Base-by-base conservation (phyloP, 2,113 vertebrate genomes). In the Aramus guarauna region DNA sequence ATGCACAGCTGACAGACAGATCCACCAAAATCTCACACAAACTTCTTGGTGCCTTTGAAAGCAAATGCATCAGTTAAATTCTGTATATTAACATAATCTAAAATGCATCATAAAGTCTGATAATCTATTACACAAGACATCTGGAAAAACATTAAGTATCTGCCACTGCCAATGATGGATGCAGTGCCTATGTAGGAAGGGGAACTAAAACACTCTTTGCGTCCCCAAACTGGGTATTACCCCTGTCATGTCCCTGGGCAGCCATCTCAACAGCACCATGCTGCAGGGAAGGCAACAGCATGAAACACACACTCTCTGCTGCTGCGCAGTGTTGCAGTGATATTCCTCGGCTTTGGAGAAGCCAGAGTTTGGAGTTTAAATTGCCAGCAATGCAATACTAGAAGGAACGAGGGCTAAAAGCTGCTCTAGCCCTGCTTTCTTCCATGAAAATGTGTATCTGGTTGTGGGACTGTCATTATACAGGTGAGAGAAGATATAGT, bases 1-100 rank as follows among this genome's bases (percentile, higher is more conserved):
- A 76, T 11, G 30, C 48, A 55, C 10, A 88, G 59, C 56, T 88
- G 85, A 85, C 15, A 91, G 95, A 92, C 59, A 97, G 56, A 92
- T 56, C 22, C 66, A 94, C 27, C 53, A 91, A 72, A 85, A 86
- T 37, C 45, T 91, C 73, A 90, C 8, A 75, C 20, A 82, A 78
- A 77, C 34, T 34, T 68, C 58, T 52, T 18, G 18, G n/a, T 37
- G 27, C 17, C 36, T 92, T 68, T 68, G 36, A 89, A 96, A 89
- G 45, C 19, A 96, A 95, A 79, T 5, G 20, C 32, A 80, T 62
- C 63, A 62, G 64, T 45, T 45, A 89, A 91, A 62, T 68, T 41
- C 43, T 24, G 29, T n/a, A 39, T 29, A 84, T 48, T 69, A 85
- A 11, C 53, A 64, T 59, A 18, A 68, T 6, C 30, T n/a, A 47